Percentiles rank a stretch among this genome's conserved stretches.
Conservation (phyloP, 35 echinoderm and acorn worm genomes). For the Anneissia japonica region DNA sequence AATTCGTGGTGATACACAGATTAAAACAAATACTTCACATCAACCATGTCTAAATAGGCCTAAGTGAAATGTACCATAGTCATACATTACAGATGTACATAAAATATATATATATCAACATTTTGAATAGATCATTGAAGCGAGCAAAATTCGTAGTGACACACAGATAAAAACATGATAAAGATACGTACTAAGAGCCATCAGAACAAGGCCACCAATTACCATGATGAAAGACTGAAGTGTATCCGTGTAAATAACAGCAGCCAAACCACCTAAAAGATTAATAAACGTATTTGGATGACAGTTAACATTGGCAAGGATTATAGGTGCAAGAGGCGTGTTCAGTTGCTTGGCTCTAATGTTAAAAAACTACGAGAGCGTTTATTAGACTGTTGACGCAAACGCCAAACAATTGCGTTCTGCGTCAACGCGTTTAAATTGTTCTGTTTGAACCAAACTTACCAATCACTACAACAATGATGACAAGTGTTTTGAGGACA, state of each 20-base stretch:
- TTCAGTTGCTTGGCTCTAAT: background rate
- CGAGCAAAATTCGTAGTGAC: no score
- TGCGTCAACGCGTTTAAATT: background rate
- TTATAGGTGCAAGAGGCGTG: background rate
- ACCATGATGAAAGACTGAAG: slow-evolving; percentile 69
- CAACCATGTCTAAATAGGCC: no score
- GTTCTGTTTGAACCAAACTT: no score
- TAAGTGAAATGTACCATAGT: no score
- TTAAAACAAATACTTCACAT: no score
- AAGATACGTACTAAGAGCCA: slow-evolving; percentile 57
- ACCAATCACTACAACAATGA: no score
- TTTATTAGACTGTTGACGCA: background rate
- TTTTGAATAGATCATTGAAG: no score
- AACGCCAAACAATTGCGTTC: background rate
- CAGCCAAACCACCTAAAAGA: slow-evolving; percentile 63
- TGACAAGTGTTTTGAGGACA: no score
- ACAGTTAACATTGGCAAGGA: background rate
- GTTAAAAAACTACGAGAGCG: background rate
- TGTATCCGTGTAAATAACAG: slow-evolving; percentile 83
- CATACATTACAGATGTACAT: no score
- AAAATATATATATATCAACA: no score
- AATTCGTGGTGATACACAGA: no score
- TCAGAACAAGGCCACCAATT: slow-evolving; percentile 53
- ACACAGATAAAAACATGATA: no score
- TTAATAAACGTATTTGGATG: background rate